Conservation (phyloP, 2,888 invertebrate genomes). For the Chalcosyrphus nemorum region DNA sequence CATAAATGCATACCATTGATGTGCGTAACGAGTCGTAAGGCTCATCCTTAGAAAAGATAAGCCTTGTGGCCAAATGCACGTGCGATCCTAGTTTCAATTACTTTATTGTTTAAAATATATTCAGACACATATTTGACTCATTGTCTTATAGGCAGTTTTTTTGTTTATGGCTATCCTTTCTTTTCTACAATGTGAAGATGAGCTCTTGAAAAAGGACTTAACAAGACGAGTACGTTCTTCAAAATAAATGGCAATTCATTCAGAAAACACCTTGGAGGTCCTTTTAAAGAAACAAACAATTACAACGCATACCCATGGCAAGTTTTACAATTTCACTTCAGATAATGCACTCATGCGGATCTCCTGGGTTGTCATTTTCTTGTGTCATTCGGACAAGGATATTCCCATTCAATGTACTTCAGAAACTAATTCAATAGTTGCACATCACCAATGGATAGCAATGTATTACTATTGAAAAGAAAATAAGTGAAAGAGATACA, state of each 20-base stretch:
- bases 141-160: conserved; percentile 28
- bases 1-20: no score
- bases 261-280: conserved; percentile 60
- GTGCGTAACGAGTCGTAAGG: not conserved
- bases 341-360: conserved; percentile 56
- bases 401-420: conserved; percentile 72
- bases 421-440: conserved; percentile 62
- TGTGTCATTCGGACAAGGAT: conserved; percentile 46
- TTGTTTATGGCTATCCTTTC: conserved; percentile 3
- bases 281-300: conserved; percentile 39
- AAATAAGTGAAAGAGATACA: conserved; percentile 39
- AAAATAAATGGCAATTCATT: conserved; percentile 40
- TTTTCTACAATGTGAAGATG: conserved; percentile 23
- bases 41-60: not conserved
- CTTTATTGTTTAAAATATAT: conserved; percentile 22
- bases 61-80: not conserved
- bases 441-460: conserved; percentile 26
- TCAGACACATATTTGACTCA: not conserved
- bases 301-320: conserved; percentile 20
- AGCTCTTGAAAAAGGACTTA: conserved; percentile 44
- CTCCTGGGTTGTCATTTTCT: conserved; percentile 54
- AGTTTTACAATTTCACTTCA: conserved; percentile 37
- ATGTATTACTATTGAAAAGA: not conserved
- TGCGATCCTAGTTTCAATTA: conserved; percentile 21
- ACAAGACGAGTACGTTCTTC: conserved; percentile 58